These are phyloP conservation scores for Drosophila anceps DNA, from an alignment of 2,888 invertebrate genomes.

Conservation along the genomic window DNA sequence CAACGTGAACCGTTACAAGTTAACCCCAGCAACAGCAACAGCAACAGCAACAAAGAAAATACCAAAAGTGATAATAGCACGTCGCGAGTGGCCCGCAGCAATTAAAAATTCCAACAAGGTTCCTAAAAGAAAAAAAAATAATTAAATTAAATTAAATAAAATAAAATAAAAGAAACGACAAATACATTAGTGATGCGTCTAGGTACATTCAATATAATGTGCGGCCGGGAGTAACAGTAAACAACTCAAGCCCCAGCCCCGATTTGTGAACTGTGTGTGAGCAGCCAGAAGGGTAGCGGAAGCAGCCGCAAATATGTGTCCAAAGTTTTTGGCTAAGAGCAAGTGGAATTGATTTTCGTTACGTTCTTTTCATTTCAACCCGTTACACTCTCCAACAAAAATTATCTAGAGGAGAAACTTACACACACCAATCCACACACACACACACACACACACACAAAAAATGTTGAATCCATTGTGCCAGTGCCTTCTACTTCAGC, in stretches of 20 bases:
- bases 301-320: slow-evolving; percentile 71
- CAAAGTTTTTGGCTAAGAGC: slow-evolving; percentile 55
- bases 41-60: slow-evolving; percentile 6
- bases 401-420: neutral
- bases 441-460: slow-evolving; percentile 4
- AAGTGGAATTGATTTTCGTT: slow-evolving; percentile 74
- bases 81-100: slow-evolving; percentile 44
- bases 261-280: slow-evolving; percentile 14
- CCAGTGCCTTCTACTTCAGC: slow-evolving; percentile 35
- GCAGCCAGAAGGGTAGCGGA: slow-evolving; percentile 24
- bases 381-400: slow-evolving; percentile 8
- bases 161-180: slow-evolving; percentile 14
- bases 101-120: slow-evolving; percentile 47
- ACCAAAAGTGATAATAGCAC: slow-evolving; percentile 46
- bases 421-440: slow-evolving; percentile 6
- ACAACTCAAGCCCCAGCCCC: slow-evolving; percentile 10
- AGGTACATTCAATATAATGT: slow-evolving; percentile 33
- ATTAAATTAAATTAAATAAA: slow-evolving; percentile 12
- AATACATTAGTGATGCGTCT: slow-evolving; percentile 21
- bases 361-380: slow-evolving; percentile 43
- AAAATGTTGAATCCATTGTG: slow-evolving; percentile 44
- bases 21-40: slow-evolving; percentile 9
- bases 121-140: slow-evolving; percentile 35
- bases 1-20: slow-evolving; percentile 54
- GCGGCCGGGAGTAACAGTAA: slow-evolving; percentile 33